Evolutionary conservation across 2,888 invertebrate species (phyloP).

Genomic region (Dusona sp.): DNA sequence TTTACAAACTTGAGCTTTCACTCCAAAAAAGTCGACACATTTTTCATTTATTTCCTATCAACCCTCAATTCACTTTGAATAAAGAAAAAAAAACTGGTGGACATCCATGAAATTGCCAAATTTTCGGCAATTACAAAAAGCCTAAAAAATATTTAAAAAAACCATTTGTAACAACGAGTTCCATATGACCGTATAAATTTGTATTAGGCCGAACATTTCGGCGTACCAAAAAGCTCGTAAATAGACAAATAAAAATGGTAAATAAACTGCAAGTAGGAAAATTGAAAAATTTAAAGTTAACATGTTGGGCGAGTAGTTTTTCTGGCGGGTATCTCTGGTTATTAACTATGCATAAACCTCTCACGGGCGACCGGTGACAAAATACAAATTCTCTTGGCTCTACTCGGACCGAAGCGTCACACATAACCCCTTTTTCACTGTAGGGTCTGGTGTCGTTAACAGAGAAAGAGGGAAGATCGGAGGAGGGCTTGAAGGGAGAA

Average conservation of each 20-base stretch:
- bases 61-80: background rate
- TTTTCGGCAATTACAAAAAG: background rate
- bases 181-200: background rate
- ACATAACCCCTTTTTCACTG: constrained; percentile 43
- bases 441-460: constrained; percentile 47
- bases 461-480: background rate
- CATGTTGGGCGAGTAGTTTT: constrained; percentile 65
- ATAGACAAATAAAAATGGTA: background rate
- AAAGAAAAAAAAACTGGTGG: background rate
- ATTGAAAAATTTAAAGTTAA: constrained; percentile 69
- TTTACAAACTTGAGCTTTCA: background rate
- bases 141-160: background rate
- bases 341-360: constrained; percentile 77
- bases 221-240: background rate
- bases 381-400: constrained; percentile 77
- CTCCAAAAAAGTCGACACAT: background rate
- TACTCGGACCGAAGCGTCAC: constrained; percentile 51
- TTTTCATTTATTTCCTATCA: constrained; percentile 2
- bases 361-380: constrained; percentile 75
- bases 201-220: background rate
- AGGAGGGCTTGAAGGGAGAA: background rate
- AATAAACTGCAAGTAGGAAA: constrained; percentile 29
- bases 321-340: constrained; percentile 64
- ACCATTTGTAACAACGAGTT: background rate
- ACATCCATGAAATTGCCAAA: background rate